phyloP scores from a whole-genome alignment of 1,140 invertebrate species.

The Chelonus insularis region DNA sequence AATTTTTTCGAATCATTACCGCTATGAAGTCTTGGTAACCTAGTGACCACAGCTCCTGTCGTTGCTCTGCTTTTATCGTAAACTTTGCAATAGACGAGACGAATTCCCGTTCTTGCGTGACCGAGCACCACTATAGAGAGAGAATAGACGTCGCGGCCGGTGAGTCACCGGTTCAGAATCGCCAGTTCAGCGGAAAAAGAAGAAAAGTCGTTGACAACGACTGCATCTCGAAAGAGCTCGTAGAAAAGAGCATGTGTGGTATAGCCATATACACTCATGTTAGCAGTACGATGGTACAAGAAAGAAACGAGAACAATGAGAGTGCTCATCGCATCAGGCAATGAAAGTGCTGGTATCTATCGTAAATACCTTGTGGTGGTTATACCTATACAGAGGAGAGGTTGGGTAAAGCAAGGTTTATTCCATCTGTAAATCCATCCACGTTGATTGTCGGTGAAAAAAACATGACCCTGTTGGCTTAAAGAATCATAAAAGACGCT shows the following conservation, averaged over 20 bases:
- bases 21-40: slow-evolving; percentile 15
- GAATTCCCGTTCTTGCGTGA: slow-evolving; percentile 22
- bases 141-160: background rate
- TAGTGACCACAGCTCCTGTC: slow-evolving; percentile 5
- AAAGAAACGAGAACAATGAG: slow-evolving; percentile 6
- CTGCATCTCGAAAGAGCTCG: background rate
- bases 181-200: background rate
- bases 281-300: background rate
- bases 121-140: slow-evolving; percentile 7
- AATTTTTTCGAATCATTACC: background rate
- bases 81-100: slow-evolving; percentile 17
- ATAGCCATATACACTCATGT: background rate
- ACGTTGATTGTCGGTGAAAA: background rate
- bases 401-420: background rate
- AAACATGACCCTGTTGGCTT: background rate
- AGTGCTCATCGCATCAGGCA: background rate
- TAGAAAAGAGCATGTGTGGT: background rate
- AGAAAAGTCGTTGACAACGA: background rate
- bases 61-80: slow-evolving; percentile 18
- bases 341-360: slow-evolving; percentile 5
- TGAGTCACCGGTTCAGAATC: background rate
- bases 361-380: background rate
- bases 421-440: background rate
- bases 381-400: background rate
- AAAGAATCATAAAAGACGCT: background rate